Percentiles rank a stretch among this genome's conserved stretches.
These are phyloP conservation scores for Tympanoctomys barrerae DNA, from an alignment of 2,797 vertebrate genomes.

Conservation along the genomic window DNA sequence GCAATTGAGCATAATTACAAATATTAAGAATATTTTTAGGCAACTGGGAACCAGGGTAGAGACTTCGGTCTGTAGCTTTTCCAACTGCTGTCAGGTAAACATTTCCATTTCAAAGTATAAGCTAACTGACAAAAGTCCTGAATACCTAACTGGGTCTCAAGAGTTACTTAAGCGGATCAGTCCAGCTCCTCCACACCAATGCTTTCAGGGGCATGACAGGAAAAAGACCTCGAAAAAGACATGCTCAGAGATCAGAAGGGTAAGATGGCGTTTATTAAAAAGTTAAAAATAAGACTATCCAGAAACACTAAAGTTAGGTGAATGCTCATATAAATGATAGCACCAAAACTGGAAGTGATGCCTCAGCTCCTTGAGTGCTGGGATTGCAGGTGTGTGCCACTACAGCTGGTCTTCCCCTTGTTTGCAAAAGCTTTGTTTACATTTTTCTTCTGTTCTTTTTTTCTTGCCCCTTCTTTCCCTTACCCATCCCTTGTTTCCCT, in stretches of 20 bases:
- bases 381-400: neutral
- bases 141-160: too few species aligned
- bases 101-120: neutral
- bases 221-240: neutral
- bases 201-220: too few species aligned
- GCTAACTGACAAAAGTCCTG: neutral
- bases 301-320: neutral
- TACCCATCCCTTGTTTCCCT: neutral
- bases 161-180: neutral
- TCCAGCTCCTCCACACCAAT: too few species aligned
- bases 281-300: neutral
- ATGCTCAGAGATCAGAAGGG: rapidly evolving
- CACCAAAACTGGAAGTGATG: neutral
- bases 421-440: neutral
- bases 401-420: neutral
- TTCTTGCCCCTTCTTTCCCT: neutral
- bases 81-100: neutral
- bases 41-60: rapidly evolving
- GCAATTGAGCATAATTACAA: neutral
- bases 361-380: neutral
- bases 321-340: neutral
- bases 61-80: neutral
- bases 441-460: neutral
- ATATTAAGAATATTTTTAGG: neutral
- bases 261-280: neutral